Percentiles rank a stretch among this genome's conserved stretches.
These are phyloP conservation scores for Buteo buteo DNA, from an alignment of 2,113 vertebrate genomes.

Conservation along the genomic window DNA sequence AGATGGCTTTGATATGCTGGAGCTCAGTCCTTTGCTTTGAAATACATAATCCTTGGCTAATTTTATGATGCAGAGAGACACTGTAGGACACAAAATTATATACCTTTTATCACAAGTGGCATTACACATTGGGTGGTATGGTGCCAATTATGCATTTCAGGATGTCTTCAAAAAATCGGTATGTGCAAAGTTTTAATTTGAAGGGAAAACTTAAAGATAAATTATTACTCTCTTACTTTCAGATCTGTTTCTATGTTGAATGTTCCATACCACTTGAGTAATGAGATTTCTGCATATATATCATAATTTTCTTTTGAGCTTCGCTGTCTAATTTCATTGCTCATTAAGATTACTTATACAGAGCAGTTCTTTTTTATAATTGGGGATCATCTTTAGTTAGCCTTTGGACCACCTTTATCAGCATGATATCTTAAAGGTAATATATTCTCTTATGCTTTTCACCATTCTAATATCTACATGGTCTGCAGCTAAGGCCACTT, in stretches of 20 bases:
- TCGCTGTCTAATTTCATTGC: neutral
- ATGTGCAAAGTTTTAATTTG: constrained; percentile 22
- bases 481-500: neutral
- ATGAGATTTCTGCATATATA: constrained; percentile 8
- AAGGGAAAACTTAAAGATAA: constrained; percentile 22
- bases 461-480: neutral
- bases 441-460: neutral
- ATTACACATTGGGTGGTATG: neutral
- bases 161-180: neutral
- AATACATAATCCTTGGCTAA: constrained; percentile 21
- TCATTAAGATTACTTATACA: constrained; percentile 12
- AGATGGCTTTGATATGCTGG: constrained; percentile 36
- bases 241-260: neutral
- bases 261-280: neutral
- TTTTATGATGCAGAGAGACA: constrained; percentile 8
- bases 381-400: neutral
- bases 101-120: constrained; percentile 18
- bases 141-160: constrained; percentile 24
- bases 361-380: neutral
- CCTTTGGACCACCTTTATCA: neutral
- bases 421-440: neutral
- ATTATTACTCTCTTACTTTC: constrained; percentile 25
- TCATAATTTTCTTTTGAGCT: constrained; percentile 9
- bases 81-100: neutral
- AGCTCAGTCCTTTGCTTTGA: constrained; percentile 15